Evolutionary conservation across 2,113 vertebrate genomes (phyloP).

Genomic region (Microcebus tavaratra): DNA sequence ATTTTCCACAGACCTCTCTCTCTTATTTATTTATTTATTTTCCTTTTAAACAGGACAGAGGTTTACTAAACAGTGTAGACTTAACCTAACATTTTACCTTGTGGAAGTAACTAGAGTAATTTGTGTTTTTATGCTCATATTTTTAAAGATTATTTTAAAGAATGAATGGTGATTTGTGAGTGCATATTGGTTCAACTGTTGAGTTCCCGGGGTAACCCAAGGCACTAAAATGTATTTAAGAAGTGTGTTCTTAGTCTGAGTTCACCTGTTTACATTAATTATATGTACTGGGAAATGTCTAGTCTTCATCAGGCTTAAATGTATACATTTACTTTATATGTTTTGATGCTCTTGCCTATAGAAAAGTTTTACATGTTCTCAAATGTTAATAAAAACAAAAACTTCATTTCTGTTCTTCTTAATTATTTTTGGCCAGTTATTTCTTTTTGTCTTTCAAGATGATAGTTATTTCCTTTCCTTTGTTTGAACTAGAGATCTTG

Average conservation of each 20-base stretch:
- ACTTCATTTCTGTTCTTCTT: neutral
- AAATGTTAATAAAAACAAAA: conserved; percentile 43
- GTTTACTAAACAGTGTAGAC: neutral
- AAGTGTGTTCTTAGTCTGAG: neutral
- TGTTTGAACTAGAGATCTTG: conserved; percentile 23
- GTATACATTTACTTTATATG: neutral
- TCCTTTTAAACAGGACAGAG: neutral
- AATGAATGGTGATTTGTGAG: conserved; percentile 1
- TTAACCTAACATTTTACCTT: conserved; percentile 2
- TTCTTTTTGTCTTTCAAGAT: conserved; percentile 29
- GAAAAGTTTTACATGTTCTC: conserved; percentile 34
- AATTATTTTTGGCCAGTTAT: neutral
- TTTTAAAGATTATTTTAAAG: conserved; percentile 28
- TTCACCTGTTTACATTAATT: neutral
- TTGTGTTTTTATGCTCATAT: conserved; percentile 33
- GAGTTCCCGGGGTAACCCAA: neutral
- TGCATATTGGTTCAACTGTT: neutral
- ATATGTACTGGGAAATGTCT: neutral
- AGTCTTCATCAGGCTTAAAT: neutral
- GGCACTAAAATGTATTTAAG: conserved; percentile 11
- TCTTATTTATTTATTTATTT: neutral
- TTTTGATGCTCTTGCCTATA: neutral
- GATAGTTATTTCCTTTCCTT: neutral
- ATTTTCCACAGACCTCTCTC: neutral
- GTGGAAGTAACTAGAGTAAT: neutral